Evolutionary conservation across 2,113 vertebrate species (phyloP), one percentile per base, ranked within the genome.

Genomic region (Sander vitreus): DNA sequence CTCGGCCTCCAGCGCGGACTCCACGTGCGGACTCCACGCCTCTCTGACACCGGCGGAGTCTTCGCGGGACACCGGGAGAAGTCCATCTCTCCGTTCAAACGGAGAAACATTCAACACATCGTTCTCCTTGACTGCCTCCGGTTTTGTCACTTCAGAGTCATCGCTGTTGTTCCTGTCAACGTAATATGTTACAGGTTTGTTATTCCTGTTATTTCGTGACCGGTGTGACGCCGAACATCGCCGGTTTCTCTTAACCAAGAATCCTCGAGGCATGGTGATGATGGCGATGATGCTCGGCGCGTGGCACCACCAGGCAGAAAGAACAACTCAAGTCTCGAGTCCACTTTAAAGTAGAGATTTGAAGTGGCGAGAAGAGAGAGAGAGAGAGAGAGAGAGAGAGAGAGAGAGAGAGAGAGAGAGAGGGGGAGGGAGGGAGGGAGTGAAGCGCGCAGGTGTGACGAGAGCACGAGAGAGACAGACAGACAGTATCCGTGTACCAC

Each of bases 161-260:
- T 57, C 63, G 0, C 43, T 4, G 68, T 6, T 13, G 55, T 2
- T 47, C 27, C 30, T 6, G 71, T 71, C 55, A 0, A 30, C 19
- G 12, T 64, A 25, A 3, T 0, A 7, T 0, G 60, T 14, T 4
- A 11, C 74, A 0, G 80, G 23, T 25, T 12, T 63, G 65, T 6
- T 45, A 3, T 48, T 65, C 3, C 16, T 33, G 70, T 13, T 77
- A 1, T 19, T 75, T 23, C 96, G 93, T 55, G 91, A 69, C 76
- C 97, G 92, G 90, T 98, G 97, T 0, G 95, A 96, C 30, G 94
- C 92, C 7, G 91, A 81, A 36, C 96, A 95, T 1, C 93, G 84
- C 76, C 97, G 95, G 93, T 89, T 96, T 76, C 98, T 95, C 92
- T 99, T 99, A 81, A 99, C 98, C 85, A 99, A 84, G 85, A 99